A percentile compares a stretch with the other conserved stretches of the same genome.
phyloP scores from a whole-genome alignment of 2,797 vertebrate genomes.

The Passerculus sandwichensis region DNA sequence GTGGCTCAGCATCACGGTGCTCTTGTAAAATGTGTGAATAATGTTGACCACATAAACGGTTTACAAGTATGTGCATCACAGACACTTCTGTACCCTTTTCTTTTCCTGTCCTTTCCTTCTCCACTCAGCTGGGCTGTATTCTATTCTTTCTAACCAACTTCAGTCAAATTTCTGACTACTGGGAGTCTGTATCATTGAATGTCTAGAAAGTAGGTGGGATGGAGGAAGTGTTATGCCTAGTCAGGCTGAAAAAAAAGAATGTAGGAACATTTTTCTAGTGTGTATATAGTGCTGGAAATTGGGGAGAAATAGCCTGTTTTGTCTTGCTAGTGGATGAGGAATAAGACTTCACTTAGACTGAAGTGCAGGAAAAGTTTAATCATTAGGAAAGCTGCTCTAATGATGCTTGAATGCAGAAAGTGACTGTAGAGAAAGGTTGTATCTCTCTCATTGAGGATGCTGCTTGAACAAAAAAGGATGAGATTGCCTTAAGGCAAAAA shows the following conservation, averaged over 20 bases:
- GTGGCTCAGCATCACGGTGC: rapidly evolving
- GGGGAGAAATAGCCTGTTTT: neutral
- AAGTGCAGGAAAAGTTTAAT: neutral
- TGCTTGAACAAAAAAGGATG: neutral
- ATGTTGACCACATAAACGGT: rapidly evolving
- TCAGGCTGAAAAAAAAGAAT: neutral
- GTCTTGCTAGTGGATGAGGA: neutral
- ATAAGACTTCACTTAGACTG: neutral
- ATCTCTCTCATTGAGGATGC: neutral
- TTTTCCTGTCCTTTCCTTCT: neutral
- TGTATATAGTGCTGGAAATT: neutral
- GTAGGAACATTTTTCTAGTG: neutral
- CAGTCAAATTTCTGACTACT: neutral
- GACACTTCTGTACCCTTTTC: neutral
- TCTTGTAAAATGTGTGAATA: neutral
- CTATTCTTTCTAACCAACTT: neutral
- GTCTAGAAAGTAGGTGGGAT: neutral
- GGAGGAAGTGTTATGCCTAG: neutral
- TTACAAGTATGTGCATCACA: rapidly evolving
- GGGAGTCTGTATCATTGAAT: rapidly evolving
- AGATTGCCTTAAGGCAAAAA: neutral
- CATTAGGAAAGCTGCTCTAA: neutral
- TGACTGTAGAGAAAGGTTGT: neutral
- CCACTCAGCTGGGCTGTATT: rapidly evolving
- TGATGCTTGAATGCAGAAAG: neutral